Base-by-base conservation (phyloP, 64 coral and sea anemone species). In the Porites australiensis region DNA sequence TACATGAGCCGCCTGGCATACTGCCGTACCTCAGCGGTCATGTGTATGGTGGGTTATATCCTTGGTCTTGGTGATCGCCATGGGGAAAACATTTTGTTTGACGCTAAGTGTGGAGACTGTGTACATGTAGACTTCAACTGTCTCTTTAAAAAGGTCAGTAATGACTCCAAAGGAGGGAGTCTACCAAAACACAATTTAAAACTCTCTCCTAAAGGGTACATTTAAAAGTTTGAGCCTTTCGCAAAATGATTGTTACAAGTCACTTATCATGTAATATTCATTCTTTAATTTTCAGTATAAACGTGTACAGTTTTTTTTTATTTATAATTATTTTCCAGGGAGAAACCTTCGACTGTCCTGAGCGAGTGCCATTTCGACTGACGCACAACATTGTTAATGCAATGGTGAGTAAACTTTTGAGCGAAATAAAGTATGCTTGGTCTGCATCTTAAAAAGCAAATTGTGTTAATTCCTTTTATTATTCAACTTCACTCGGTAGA, bases 21-120 rank as follows among this genome's bases (percentile, higher is more conserved):
- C 83, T 99, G 94, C 85, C 95, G 94, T 43, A 99, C 98, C 2
- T 90, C 98, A 66, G 98, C 98, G 3, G 98, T 99, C 57, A 99
- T 96, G 55, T 99, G 94, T 62, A 99, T 99, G 91, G 98, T 99
- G 3, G 98, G 98, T n/a, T 96, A 99, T 64, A 99, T 99, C 72
- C 94, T 99, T 3, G 98, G 98, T 14, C 92, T 99, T 6, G 98
- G 98, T 50, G 98, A 99, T 77, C 81, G 98, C 19, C 98, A 99
- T 78, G 98, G 98, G 53, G 98, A 99, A 75, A 99, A 99, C 64
- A 94, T 99, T 49, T 72, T 99, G 52, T 99, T 96, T 90, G 98
- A 99, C 67, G 93, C 94, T 23, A 99, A 91, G 3, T 94, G 96
- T 61, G 98, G 98, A 10, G 91, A 96, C 23, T 92, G 94, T 21